These are phyloP conservation scores for Liopterus haemorrhoidalis DNA, from an alignment of 2,888 invertebrate species.

Conservation along the genomic window DNA sequence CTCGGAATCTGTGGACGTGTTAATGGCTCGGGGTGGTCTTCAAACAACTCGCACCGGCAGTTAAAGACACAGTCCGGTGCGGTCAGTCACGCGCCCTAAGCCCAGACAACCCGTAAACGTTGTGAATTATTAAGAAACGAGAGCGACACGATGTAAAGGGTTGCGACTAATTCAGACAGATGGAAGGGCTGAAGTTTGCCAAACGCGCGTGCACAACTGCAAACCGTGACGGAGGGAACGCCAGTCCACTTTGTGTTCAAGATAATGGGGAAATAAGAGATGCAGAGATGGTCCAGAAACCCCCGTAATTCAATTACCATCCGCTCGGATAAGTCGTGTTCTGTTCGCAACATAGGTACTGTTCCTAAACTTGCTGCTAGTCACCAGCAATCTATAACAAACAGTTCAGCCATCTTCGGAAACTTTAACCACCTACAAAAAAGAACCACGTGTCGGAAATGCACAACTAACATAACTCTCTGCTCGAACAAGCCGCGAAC, in stretches of 20 bases:
- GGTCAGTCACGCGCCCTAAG: constrained; percentile 4
- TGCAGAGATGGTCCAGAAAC: constrained; percentile 11
- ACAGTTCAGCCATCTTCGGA: no score
- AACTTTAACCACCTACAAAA: no score
- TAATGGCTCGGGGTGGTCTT: constrained; percentile 1
- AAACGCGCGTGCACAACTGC: no score
- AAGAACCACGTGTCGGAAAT: no score
- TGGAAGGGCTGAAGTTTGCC: no score
- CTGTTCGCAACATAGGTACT: constrained; percentile 1
- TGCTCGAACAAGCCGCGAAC: no score
- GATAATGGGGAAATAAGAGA: constrained; percentile 22
- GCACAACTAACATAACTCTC: no score
- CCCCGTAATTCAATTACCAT: constrained; percentile 19
- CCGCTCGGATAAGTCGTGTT: constrained; percentile 18
- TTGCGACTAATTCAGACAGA: background rate
- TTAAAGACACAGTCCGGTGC: no score
- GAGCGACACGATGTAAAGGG: background rate
- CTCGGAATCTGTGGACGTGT: constrained; percentile 2
- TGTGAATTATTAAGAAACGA: background rate
- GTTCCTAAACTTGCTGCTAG: background rate
- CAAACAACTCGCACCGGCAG: constrained; percentile 9
- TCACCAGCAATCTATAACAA: no score
- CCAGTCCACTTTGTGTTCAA: constrained; percentile 20
- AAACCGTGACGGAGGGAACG: constrained; percentile 13
- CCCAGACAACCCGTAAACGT: background rate